Evolutionary conservation across 92 coral and sea anemone genomes (phyloP), one percentile per base, ranked within the genome.

Genomic region (Phenganax marumi): DNA sequence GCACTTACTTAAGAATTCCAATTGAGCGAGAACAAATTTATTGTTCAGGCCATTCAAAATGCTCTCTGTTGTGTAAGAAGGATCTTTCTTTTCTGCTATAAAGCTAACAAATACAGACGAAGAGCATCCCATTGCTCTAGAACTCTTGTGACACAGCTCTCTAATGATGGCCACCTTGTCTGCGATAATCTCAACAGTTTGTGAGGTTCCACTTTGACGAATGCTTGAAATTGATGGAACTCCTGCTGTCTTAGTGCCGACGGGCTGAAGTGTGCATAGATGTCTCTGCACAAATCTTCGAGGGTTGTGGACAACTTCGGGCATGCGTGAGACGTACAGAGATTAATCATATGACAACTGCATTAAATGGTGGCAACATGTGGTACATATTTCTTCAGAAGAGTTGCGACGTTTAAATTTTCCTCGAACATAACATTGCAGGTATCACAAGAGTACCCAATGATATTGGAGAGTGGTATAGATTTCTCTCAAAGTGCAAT

Each of bases 91-190:
- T 23, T 72, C 77, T 46, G 77, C 77, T 8, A 72, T 56, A 50
- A 72, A 47, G 12, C 50, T 24, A 13, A 22, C 62, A 87, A 87
- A 22, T 60, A 83, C 76, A 79, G 84, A 52, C 73, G 69, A 25
- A 83, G 65, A 77, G 90, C 90, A 83, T 87, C 90, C 77, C 63
- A 83, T 83, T 87, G 90, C 77, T 86, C 85, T 57, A 87, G 88
- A 83, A 87, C 54, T 46, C 85, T 52, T 75, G 77, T 84, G 24
- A 84, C 50, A 74, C 87, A 83, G 76, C 77, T 73, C 80, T 82
- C 79, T 22, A 87, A 82, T 47, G 90, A 87, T 54, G 82, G 73
- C 90, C 87, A 87, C 14, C 87, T 77, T 66, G 87, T 87, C 50
- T 86, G 70, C 78, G 79, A 78, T 68, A 75, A 83, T 69, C 84